Base-by-base conservation (phyloP, 2,797 vertebrate species). In the Oreochromis grahami region DNA sequence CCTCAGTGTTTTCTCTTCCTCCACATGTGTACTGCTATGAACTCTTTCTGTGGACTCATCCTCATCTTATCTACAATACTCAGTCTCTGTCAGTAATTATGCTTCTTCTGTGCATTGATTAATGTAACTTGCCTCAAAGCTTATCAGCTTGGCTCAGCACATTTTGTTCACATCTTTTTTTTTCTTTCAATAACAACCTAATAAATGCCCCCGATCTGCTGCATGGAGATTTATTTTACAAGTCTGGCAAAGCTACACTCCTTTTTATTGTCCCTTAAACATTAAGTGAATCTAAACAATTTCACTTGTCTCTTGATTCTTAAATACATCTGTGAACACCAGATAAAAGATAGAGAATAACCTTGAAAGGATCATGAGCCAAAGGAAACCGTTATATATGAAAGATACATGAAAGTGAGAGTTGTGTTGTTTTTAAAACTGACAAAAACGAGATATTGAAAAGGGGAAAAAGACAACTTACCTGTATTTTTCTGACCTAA, bases 81-180 rank as follows among this genome's bases (percentile, higher is more conserved):
- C 83, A 36, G 12, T 76, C 56, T 80, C 74, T 70, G 76, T 65
- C 72, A 6, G 80, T 86, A 83, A 92, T 87, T 86, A 83, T 68
- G 34, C 77, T 83, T 88, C 43, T 82, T 77, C 56, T 86, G 68
- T 79, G 17, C 38, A 81, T 60, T 91, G 87, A 90, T 91, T 87
- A 82, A 88, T 84, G 81, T 26, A 81, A 34, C 58, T 85, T 45
- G 19, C 53, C 76, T 83, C 50, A 24, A 34, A 55, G 51, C 79
- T 87, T 68, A 81, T 82, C 76, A 65, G 77, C 52, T 63, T 53
- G n/a, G 45, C 51, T 77, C 60, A 24, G 45, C 45, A 52, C 14
- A 26, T 63, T 86, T 90, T 45, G 77, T 86, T 84, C 55, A 72
- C 14, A 53, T 50, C 58, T 80, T 34, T 63, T 52, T 77, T n/a